A percentile compares a stretch with the other conserved stretches of the same genome.
Evolutionary conservation across 92 coral and sea anemone genomes (phyloP).

Genomic region (Scolanthus callimorphus): DNA sequence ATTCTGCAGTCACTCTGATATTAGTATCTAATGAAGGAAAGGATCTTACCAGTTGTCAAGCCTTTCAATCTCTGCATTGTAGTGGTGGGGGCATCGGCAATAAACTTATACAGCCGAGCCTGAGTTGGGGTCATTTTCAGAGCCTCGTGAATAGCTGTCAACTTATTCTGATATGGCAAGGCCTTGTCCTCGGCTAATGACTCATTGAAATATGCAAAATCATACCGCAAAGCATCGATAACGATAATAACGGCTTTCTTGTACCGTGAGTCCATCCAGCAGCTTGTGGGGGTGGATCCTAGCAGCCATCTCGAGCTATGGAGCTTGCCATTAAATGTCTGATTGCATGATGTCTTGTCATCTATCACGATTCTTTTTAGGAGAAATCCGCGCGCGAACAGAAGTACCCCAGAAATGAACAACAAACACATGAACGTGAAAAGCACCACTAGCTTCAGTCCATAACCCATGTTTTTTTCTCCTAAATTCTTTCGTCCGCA

Average conservation of each 20-base stretch:
- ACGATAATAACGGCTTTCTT: constrained; percentile 78
- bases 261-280: constrained; percentile 62
- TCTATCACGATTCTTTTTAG: constrained; percentile 79
- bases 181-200: constrained; percentile 35
- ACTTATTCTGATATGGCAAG: constrained; percentile 80
- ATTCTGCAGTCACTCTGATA: too few species aligned
- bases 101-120: constrained; percentile 71
- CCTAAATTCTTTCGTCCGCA: too few species aligned
- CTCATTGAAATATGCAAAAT: constrained; percentile 71
- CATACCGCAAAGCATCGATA: constrained; percentile 88
- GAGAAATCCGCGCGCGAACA: constrained; percentile 88
- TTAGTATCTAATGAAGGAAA: too few species aligned
- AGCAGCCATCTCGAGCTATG: background rate
- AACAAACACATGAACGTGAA: constrained; percentile 42
- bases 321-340: constrained; percentile 1
- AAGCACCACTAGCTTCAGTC: constrained; percentile 52
- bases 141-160: constrained; percentile 66
- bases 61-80: constrained; percentile 98
- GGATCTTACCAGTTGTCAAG: constrained; percentile 91
- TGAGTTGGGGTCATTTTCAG: constrained; percentile 48
- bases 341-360: constrained; percentile 56
- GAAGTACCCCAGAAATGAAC: constrained; percentile 58
- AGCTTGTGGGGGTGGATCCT: constrained; percentile 15
- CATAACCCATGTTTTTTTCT: constrained; percentile 77
- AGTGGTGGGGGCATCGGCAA: constrained; percentile 98